These are phyloP conservation scores for Acanthosepion esculentum DNA, from an alignment of 2,888 invertebrate genomes.

Conservation along the genomic window DNA sequence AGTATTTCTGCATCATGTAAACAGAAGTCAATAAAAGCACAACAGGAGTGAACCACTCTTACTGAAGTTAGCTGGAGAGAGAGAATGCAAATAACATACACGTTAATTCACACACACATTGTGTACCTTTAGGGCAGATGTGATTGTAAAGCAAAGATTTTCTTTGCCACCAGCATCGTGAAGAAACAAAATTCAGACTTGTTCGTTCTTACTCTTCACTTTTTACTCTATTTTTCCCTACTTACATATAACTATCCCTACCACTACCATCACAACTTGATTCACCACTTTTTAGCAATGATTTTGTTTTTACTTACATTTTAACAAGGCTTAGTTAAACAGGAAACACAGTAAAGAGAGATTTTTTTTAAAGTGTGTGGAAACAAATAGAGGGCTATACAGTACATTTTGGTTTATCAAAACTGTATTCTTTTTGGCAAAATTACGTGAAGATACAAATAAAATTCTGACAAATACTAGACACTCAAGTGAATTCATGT, in stretches of 20 bases:
- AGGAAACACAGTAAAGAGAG: not conserved
- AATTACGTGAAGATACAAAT: not conserved
- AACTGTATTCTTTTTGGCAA: conserved; percentile 8
- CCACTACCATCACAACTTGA: not conserved
- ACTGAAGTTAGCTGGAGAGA: not conserved
- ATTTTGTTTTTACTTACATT: conserved; percentile 12
- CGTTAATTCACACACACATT: conserved; percentile 38
- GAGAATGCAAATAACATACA: conserved; percentile 16
- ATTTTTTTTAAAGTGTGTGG: not conserved
- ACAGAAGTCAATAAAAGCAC: not conserved
- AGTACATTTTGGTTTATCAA: conserved; percentile 33
- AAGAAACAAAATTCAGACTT: conserved; percentile 20
- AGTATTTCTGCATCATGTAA: too few species aligned
- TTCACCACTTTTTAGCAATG: not conserved
- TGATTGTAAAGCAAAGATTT: conserved; percentile 36
- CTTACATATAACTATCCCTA: not conserved
- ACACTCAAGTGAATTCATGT: not conserved
- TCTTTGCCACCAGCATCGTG: not conserved
- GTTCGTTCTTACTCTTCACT: not conserved
- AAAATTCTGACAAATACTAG: conserved; percentile 16
- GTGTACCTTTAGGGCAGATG: conserved; percentile 46
- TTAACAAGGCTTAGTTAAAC: not conserved
- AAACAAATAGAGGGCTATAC: not conserved
- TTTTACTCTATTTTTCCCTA: not conserved
- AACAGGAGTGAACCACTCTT: not conserved